Base-by-base conservation (phyloP, 2,113 vertebrate species). In the Promerops cafer region DNA sequence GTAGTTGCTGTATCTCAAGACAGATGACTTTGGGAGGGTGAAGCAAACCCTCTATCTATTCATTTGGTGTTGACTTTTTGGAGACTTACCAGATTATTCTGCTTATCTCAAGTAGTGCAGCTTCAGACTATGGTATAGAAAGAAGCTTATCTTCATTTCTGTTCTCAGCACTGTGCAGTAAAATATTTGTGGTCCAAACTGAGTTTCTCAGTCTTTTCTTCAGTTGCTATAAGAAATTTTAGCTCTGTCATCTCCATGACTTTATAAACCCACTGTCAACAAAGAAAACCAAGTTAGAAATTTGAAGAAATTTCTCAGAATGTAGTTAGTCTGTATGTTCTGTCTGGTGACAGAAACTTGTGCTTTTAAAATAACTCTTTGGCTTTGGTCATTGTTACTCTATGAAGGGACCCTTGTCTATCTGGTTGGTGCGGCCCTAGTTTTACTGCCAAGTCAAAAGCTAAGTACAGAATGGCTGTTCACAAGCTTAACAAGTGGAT, bases 41-140 rank as follows among this genome's bases (percentile, higher is more conserved):
- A 77, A 86, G 47, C 24, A 85, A 93, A 26, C 60, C 30, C 52
- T 59, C 0, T 95, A 96, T 97, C 94, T 94, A 9, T 88, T 83
- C 28, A 37, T 45, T 94, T 89, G 52, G 87, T 91, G 16, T 83
- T 96, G 94, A 57, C 39, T 68, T 87, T 87, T 76, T 94, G 93
- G 90, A 84, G 66, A 11, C 33, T 44, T 83, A 71, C 64, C 82
- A 90, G 47, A 72, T 93, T 88, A 68, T 93, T 94, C 47, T 88
- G 31, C 64, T 96, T 97, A 97, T 96, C 95, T 93, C 35, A 64
- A 70, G 68, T 17, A 76, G 44, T 82, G 44, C 95, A 95, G 93
- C 76, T 91, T 40, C 60, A 56, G 33, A 78, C 69, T 87, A 12
- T 87, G 40, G 49, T 75, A 22, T 39, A 52, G 72, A 79, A 91